Evolutionary conservation across 2,888 invertebrate species (phyloP).

Genomic region (Caenorhabditis sp.): DNA sequence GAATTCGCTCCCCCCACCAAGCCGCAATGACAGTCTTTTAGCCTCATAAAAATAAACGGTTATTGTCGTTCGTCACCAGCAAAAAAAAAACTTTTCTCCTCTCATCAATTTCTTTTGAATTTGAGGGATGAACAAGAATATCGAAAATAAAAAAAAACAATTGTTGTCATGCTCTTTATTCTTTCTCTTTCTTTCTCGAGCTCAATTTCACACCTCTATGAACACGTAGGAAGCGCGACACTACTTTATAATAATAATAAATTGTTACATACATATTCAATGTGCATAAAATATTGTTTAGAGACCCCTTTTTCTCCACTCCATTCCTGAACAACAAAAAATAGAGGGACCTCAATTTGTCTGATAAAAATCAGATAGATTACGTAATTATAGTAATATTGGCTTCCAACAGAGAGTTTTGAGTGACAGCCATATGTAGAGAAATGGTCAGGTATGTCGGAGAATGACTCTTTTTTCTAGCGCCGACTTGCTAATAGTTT

Average conservation of each 20-base stretch:
- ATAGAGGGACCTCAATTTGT: not conserved
- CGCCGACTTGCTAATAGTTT: not conserved
- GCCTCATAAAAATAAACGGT: conserved; percentile 61
- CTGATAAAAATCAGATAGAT: conserved; percentile 1
- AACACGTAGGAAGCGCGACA: conserved; percentile 43
- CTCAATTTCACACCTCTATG: conserved; percentile 47
- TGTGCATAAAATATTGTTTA: not conserved
- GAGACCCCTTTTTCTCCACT: not conserved
- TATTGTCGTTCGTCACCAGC: conserved; percentile 43
- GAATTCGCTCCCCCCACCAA: conserved; percentile 4
- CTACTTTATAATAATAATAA: not conserved
- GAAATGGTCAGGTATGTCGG: not conserved
- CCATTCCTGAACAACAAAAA: not conserved
- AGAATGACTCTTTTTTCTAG: not conserved
- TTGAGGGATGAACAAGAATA: conserved; percentile 10
- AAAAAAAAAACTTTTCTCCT: conserved; percentile 23
- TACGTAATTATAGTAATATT: not conserved
- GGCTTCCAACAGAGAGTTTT: conserved; percentile 5
- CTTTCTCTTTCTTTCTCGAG: conserved; percentile 4
- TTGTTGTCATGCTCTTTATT: not conserved
- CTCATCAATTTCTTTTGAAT: not conserved
- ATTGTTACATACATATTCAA: not conserved
- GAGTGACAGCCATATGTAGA: conserved; percentile 3
- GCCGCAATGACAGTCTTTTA: conserved; percentile 25
- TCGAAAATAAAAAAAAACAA: not conserved